Conservation (phyloP, 2,888 invertebrate species). For the Abrostola triplasia region DNA sequence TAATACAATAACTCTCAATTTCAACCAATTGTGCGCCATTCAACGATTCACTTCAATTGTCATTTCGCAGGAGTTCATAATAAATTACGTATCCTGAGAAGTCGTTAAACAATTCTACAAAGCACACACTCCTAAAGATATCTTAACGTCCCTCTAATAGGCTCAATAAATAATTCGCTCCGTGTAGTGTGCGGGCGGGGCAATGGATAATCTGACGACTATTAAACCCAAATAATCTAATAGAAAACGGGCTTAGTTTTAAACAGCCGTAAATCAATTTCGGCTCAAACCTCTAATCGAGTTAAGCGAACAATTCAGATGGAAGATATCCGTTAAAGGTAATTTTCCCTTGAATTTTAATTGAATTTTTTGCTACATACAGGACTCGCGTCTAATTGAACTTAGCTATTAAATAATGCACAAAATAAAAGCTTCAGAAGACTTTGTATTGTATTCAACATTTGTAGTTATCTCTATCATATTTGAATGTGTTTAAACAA, state of each 20-base stretch:
- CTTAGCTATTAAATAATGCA: conserved; percentile 58
- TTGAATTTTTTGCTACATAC: conserved; percentile 47
- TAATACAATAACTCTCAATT: conserved; percentile 8
- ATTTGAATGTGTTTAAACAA: neutral
- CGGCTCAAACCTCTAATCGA: conserved; percentile 68
- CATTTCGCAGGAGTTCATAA: conserved; percentile 16
- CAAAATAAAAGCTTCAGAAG: conserved; percentile 41
- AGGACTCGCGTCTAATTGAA: conserved; percentile 43
- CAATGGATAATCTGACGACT: conserved; percentile 62
- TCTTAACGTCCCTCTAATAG: conserved; percentile 35
- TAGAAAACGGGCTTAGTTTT: conserved; percentile 75
- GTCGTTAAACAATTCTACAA: conserved; percentile 26
- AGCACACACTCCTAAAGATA: conserved; percentile 29
- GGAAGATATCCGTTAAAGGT: conserved; percentile 67
- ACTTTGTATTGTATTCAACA: conserved; percentile 35
- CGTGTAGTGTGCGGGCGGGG: conserved; percentile 48
- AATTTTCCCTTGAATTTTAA: conserved; percentile 55
- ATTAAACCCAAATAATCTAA: conserved; percentile 76
- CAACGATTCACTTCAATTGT: conserved; percentile 9
- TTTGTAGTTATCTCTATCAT: neutral
- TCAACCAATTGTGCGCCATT: neutral
- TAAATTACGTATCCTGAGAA: conserved; percentile 44
- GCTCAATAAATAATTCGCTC: conserved; percentile 57
- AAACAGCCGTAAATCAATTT: conserved; percentile 81
- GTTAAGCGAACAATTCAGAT: conserved; percentile 69